Evolutionary conservation across 2,888 invertebrate species (phyloP), one percentile per base, ranked within the genome.

Genomic region (Megamerina dolium): DNA sequence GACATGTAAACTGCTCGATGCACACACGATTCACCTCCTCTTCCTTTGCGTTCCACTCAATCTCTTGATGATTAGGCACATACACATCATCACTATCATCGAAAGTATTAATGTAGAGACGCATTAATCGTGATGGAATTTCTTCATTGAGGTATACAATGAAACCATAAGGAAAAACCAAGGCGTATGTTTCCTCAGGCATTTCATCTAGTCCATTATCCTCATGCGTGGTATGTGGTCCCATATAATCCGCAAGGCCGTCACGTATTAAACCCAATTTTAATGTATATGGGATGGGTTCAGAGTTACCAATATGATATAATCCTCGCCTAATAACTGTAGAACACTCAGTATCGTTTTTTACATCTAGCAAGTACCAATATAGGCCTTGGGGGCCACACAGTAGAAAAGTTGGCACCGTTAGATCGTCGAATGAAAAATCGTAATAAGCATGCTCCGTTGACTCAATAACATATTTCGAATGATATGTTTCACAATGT

Each of bases 271-370:
- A 39, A 2, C 55, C 56, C 17, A 57, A 21, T 35, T 57, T 57
- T 0, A 50, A 5, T 2, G 43, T 50, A 17, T 53, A 59, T 2
- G 55, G 33, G 10, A 45, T 46, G 5, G 49, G 43, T 9, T 55
- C 49, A 0, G 59, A 56, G 3, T 50, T 48, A n/a, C 56, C 58
- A n/a, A 59, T 53, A 34, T 50, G 53, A 16, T 58, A 59, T n/a
- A 58, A 21, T 1, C 58, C 56, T 13, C 54, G 49, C 2, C 44
- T 37, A 3, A 56, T 35, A n/a, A n/a, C n/a, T n/a, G n/a, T n/a
- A n/a, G n/a, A n/a, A n/a, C n/a, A n/a, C 9, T 38, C 43, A 18
- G 41, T 20, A 1, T 45, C 21, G 5, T 32, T 3, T 9, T 33
- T 32, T 1, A 41, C 31, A 34, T 52, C 49, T 8, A 52, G 36